Evolutionary conservation across 2,113 vertebrate genomes (phyloP), one percentile per base, ranked within the genome.

Genomic region (Panthera uncia): DNA sequence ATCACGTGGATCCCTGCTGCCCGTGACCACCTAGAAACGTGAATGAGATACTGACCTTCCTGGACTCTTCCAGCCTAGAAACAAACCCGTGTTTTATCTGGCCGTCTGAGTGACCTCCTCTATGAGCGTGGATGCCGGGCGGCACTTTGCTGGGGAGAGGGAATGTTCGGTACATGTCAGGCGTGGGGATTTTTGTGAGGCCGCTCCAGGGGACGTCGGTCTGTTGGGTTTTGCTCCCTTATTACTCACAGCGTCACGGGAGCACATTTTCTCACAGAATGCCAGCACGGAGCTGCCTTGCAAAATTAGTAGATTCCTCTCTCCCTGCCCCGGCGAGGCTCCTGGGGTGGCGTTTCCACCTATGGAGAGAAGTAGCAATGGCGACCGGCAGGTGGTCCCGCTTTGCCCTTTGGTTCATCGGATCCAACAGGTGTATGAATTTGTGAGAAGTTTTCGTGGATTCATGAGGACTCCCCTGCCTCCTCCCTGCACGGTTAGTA

Each of bases 271-370:
- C 65, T 81, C 89, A 57, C 16, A 86, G 52, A 92, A 66, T 25
- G 65, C 71, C 33, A 48, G 88, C 68, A 38, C 0, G 2, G 36
- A 69, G 38, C 29, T 16, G 38, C 57, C 45, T 29, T 41, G 79
- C 68, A 33, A 52, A 90, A 97, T 89, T 63, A 89, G 31, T 79
- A 48, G 68, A 68, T 97, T 68, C 38, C 8, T 41, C 5, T 74
- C 88, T 74, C 41, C 52, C 66, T 36, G 16, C 33, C 6, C 0
- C 31, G 55, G 50, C 0, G 1, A 81, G 79, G 18, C 76, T 63
- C 57, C 69, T 55, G 1, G 33, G 38, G 36, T 94, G 11, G 13
- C 79, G 5, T 52, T 76, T 68, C n/a, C 50, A 14, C 31, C 80
- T 76, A 1, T 31, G 61, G 76, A 33, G 66, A 80, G 57, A 89